These are phyloP conservation scores for Octomys mimax DNA, from an alignment of 2,797 vertebrate species.

Conservation along the genomic window DNA sequence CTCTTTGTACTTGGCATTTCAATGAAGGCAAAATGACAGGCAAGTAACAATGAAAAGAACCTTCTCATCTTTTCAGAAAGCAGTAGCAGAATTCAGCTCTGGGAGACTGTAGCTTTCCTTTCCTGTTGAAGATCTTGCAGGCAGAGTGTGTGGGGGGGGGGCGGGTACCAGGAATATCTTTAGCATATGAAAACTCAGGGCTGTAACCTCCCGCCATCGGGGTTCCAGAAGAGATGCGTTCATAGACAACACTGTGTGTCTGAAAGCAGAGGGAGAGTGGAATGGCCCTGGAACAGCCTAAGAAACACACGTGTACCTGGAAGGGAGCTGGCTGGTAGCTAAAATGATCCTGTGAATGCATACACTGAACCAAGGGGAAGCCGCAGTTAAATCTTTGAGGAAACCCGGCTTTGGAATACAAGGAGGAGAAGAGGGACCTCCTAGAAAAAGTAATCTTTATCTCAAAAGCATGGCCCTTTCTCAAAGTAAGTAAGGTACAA, in stretches of 20 bases:
- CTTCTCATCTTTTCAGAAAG: constrained; percentile 83
- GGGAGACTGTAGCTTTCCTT: constrained; percentile 70
- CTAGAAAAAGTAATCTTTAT: background rate
- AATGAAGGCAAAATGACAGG: constrained; percentile 64
- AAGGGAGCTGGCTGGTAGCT: background rate
- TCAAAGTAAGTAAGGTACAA: constrained; percentile 29
- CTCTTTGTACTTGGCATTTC: constrained; percentile 73
- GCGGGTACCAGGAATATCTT: background rate
- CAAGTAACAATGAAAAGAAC: constrained; percentile 71
- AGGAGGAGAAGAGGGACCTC: too few relatives aligned
- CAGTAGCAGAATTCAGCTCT: constrained; percentile 81
- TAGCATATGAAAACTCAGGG: background rate
- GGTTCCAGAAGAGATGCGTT: background rate
- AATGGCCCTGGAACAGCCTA: background rate
- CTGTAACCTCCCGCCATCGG: background rate
- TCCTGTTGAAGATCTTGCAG: background rate
- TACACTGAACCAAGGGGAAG: background rate
- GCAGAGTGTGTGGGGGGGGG: background rate
- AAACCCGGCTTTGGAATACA: background rate
- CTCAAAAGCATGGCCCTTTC: background rate
- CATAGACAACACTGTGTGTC: background rate
- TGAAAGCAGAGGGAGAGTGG: accelerated
- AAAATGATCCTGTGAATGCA: background rate
- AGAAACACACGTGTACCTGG: background rate
- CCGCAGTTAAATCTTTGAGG: background rate